Evolutionary conservation across 2,797 vertebrate species (phyloP).

Genomic region (Catostomus latipinnis): DNA sequence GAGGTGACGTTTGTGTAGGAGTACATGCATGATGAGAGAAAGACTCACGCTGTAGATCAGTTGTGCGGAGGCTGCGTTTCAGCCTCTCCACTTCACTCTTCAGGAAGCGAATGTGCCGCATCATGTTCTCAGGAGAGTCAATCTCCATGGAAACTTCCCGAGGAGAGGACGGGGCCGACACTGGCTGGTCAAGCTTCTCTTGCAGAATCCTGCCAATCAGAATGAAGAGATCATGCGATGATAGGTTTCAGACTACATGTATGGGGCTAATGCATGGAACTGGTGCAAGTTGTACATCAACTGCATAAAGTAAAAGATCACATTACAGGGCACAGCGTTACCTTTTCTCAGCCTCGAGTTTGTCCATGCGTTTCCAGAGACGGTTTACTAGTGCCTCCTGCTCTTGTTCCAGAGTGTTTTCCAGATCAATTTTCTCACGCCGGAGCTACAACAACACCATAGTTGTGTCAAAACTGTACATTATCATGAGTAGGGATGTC

Average conservation of each 20-base stretch:
- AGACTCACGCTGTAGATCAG: slow-evolving; percentile 96
- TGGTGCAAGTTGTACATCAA: not conserved
- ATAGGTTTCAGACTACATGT: not conserved
- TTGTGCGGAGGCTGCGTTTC: slow-evolving; percentile 95
- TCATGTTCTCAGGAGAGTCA: slow-evolving; percentile 99
- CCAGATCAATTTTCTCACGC: slow-evolving; percentile 98
- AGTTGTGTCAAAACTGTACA: slow-evolving; percentile 6
- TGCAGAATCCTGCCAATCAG: slow-evolving; percentile 89
- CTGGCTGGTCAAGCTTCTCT: slow-evolving; percentile 98
- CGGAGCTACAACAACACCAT: slow-evolving; percentile 81
- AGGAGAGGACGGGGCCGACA: slow-evolving; percentile 96
- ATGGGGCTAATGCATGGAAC: not conserved
- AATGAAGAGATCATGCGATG: not conserved
- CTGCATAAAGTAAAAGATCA: not conserved
- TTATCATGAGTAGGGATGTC: slow-evolving; percentile 28
- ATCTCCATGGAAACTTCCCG: slow-evolving; percentile 99
- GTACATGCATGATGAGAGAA: not conserved
- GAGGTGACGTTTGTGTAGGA: no score
- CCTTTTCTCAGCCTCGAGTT: slow-evolving; percentile 99
- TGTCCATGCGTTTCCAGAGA: slow-evolving; percentile 99
- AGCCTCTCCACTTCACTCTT: slow-evolving; percentile 98
- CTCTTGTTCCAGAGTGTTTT: slow-evolving; percentile 98
- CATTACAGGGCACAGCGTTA: slow-evolving; percentile 61
- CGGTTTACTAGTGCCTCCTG: slow-evolving; percentile 98
- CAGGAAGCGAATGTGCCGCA: slow-evolving; percentile 98